Evolutionary conservation across 2,797 vertebrate genomes (phyloP), one percentile per base, ranked within the genome.

Genomic region (Prunella strophiata): DNA sequence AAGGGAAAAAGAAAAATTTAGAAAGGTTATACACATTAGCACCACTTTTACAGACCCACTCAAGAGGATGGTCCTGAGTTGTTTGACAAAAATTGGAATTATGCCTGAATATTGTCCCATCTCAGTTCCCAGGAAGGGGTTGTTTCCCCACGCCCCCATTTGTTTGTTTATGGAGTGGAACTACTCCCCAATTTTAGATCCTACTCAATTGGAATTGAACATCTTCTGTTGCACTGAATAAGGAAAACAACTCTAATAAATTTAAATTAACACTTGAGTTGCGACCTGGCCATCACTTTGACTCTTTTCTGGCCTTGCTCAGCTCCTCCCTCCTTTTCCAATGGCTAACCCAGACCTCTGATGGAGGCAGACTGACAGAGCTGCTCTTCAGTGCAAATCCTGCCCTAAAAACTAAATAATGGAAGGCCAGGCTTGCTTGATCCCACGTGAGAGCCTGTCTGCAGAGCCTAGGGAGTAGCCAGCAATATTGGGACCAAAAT

Each of bases 31-130:
- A 98, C 98, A 98, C 98, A 98, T 97, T 97, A 97, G 98, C 98
- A 97, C 97, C 95, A 97, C 97, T 97, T 97, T 97, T 97, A 97
- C 98, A 97, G 96, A 98, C 81, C 97, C 98, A 98, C 98, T 98
- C 98, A 98, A 98, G 98, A 98, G 97, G 92, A 97, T 96, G 96
- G 95, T 94, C 43, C 3, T 43, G 0, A 54, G 76, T 85, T 94
- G 88, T 45, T 95, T 61, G 81, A n/a, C 73, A 87, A 22, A 59
- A 92, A 79, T 87, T 45, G 54, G 71, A 94, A 96, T n/a, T 30
- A 54, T 1, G 38, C 54, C 90, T 59, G 71, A 51, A 50, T 3
- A 16, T 15, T 16, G 34, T 17, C 61, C 63, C 61, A 67, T 34
- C 81, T 80, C 34, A 7, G 61, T 30, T 67, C 71, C 86, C 45